A percentile compares a stretch with the other conserved stretches of the same genome.
Evolutionary conservation across 1,140 invertebrate genomes (phyloP).

Genomic region (Stratiolaelaps scimitus): DNA sequence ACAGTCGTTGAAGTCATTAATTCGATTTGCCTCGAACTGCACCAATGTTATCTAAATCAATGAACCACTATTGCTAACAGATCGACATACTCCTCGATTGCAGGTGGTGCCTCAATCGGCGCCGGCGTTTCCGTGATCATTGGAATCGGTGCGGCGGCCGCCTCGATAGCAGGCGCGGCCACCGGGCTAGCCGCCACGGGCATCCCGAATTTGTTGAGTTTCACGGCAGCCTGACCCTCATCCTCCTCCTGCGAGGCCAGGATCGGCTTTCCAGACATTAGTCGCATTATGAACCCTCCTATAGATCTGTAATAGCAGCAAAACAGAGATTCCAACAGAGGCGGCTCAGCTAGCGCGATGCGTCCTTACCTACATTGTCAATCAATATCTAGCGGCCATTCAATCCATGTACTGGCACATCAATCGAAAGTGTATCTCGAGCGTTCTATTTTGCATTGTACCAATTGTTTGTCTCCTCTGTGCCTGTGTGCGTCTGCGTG

Average conservation of each 20-base stretch:
- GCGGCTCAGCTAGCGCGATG: too few species aligned
- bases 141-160: conserved; percentile 30
- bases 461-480: too few species aligned
- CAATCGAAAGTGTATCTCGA: too few species aligned
- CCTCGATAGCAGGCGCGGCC: conserved; percentile 30
- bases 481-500: too few species aligned
- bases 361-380: too few species aligned
- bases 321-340: conserved; percentile 25
- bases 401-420: too few species aligned
- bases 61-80: too few species aligned
- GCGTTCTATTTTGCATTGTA: too few species aligned
- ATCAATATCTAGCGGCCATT: too few species aligned
- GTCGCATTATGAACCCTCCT: conserved; percentile 48
- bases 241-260: conserved; percentile 32
- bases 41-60: too few species aligned
- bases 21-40: too few species aligned
- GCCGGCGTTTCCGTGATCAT: conserved; percentile 30
- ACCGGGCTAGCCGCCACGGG: conserved; percentile 30
- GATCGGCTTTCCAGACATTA: conserved; percentile 51
- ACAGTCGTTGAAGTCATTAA: too few species aligned
- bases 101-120: conserved; percentile 18
- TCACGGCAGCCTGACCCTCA: conserved; percentile 30
- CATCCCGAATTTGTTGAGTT: conserved; percentile 27
- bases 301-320: conserved; percentile 37
- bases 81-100: not conserved